Evolutionary conservation across 2,113 vertebrate species (phyloP).

Genomic region (Tragulus kanchil): DNA sequence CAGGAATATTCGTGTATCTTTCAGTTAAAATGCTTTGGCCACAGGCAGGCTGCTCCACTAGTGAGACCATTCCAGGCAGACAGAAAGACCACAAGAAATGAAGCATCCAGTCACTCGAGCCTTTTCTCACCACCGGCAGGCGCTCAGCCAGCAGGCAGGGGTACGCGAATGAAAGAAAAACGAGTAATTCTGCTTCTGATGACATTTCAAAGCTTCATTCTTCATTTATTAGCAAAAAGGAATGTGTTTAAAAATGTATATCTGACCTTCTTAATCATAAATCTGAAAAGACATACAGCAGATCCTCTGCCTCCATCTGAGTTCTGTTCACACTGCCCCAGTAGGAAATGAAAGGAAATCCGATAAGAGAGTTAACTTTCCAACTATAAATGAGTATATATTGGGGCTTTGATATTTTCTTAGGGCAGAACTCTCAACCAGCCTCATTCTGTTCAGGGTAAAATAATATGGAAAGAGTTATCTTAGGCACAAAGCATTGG

Average conservation of each 20-base stretch:
- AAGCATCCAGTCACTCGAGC: not conserved
- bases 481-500: slow-evolving; percentile 61
- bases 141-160: slow-evolving; percentile 7
- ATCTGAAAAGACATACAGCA: slow-evolving; percentile 85
- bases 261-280: slow-evolving; percentile 87
- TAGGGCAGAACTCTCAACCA: slow-evolving; percentile 37
- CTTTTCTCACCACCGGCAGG: slow-evolving; percentile 34
- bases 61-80: not conserved
- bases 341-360: slow-evolving; percentile 84
- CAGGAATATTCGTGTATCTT: not conserved
- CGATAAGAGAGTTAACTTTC: slow-evolving; percentile 78
- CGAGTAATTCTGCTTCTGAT: slow-evolving; percentile 79
- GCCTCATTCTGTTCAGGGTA: slow-evolving; percentile 36
- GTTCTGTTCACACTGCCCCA: slow-evolving; percentile 73
- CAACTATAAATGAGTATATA: slow-evolving; percentile 74
- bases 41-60: not conserved
- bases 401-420: slow-evolving; percentile 69
- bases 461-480: slow-evolving; percentile 56
- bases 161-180: slow-evolving; percentile 61
- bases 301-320: slow-evolving; percentile 72
- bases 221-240: slow-evolving; percentile 84
- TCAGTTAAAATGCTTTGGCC: not conserved
- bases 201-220: slow-evolving; percentile 86
- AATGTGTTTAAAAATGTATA: slow-evolving; percentile 89
- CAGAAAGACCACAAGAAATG: not conserved